Base-by-base conservation (phyloP, 2,888 invertebrate species). In the Embidobia sp. region DNA sequence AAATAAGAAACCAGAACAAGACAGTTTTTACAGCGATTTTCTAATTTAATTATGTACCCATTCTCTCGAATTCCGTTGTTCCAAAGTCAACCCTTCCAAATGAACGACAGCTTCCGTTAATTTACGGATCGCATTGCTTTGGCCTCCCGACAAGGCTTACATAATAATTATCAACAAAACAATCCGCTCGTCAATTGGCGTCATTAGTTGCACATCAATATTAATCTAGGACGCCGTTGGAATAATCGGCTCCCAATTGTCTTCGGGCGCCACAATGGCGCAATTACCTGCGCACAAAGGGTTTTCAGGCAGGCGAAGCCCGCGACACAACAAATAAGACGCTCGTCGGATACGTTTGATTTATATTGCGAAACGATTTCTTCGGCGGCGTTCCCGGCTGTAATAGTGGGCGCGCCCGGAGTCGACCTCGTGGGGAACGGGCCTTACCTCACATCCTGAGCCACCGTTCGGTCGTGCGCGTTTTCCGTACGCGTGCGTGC, bases 331-430 rank as follows among this genome's bases (percentile, higher is more conserved):
- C 55, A 64, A 73, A 64, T 42, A 42, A 63, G 53, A 57, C 51
- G 53, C 49, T 61, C 69, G 42, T 49, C 59, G 42, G 48, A 22
- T 33, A 59, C 29, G 73, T 80, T 80, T 80, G 80, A 81, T 82
- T 82, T 80, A 80, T 80, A 67, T 66, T 55, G 72, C 79, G 75
- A 69, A 77, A 75, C 79, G 78, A 82, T 80, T 80, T 81, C 82
- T 80, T 79, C 79, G 69, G 78, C 80, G 80, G 81, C 78, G 79
- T 80, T 55, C 15, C 31, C 81, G 79, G 79, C 80, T 80, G 78
- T 80, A 81, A 80, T 80, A 77, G 79, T 81, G 78, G 82, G 82
- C 81, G 82, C 83, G 82, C 82, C 83, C 82, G 76, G 59, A 72
- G 70, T 46, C 74, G 78, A 64, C 78, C 70, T 75, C 70, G 77